phyloP scores from a whole-genome alignment of 2,797 vertebrate genomes.

The Danio albolineatus region DNA sequence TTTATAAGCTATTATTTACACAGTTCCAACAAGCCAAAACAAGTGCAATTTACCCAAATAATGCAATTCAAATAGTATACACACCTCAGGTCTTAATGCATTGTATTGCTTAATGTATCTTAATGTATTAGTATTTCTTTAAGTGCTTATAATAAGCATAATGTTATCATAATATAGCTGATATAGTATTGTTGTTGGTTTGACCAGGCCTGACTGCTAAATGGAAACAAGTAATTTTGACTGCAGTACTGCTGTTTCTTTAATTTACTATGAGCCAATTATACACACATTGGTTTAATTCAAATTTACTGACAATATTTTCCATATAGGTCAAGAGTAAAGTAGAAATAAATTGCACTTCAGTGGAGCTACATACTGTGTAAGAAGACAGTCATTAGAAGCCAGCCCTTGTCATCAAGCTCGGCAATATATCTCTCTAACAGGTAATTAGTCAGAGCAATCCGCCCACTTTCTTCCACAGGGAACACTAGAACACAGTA shows the following conservation, averaged over 20 bases:
- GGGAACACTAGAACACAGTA: neutral
- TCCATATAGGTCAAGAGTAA: neutral
- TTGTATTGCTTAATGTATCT: no score
- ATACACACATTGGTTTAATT: slow-evolving; percentile 1
- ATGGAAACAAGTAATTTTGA: neutral
- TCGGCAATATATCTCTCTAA: slow-evolving; percentile 1
- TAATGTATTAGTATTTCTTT: no score
- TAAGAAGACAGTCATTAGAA: slow-evolving; percentile 1
- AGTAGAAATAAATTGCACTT: neutral
- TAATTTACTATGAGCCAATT: neutral
- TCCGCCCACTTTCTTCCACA: neutral
- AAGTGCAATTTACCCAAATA: no score
- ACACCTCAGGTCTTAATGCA: no score
- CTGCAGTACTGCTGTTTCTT: neutral
- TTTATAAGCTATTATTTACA: no score
- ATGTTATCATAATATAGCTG: no score
- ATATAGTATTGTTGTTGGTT: no score
- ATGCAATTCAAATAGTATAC: no score
- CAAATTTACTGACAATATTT: neutral
- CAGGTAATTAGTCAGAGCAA: slow-evolving; percentile 13
- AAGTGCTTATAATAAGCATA: no score
- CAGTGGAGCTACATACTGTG: neutral
- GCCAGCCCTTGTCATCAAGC: neutral
- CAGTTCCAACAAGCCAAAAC: no score
- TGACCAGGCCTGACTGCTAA: neutral